Percentiles rank a stretch among this genome's conserved stretches.
These are phyloP conservation scores for Tragulus kanchil DNA, from an alignment of 2,113 vertebrate genomes.

Conservation along the genomic window DNA sequence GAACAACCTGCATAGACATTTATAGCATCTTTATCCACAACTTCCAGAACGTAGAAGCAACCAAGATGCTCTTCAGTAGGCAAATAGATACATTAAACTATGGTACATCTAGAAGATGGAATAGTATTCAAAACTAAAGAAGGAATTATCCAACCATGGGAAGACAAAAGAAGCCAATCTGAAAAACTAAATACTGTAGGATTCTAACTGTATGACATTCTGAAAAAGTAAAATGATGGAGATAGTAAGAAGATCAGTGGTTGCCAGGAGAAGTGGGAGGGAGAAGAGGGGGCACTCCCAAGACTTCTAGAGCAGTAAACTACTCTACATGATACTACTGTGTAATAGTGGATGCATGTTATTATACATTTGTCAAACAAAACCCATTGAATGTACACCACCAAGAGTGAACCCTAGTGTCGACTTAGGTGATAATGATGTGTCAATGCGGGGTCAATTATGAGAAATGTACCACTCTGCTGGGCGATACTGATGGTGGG, in stretches of 20 bases:
- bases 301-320: neutral
- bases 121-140: neutral
- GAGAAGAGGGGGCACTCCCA: neutral
- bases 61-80: neutral
- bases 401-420: neutral
- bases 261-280: neutral
- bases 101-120: neutral
- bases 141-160: neutral
- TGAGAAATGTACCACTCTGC: neutral
- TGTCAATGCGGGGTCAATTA: accelerated
- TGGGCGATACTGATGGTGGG: neutral
- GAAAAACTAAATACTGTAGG: neutral
- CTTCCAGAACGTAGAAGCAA: neutral
- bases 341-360: neutral
- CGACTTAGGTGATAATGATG: neutral
- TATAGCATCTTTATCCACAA: neutral
- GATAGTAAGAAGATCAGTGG: neutral
- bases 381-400: neutral
- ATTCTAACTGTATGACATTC: neutral
- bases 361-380: neutral
- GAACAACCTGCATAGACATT: neutral
- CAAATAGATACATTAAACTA: neutral
- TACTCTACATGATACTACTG: neutral
- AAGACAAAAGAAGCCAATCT: neutral
- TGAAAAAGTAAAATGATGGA: neutral